Evolutionary conservation across 1,140 invertebrate genomes (phyloP).

Genomic region (Megathymus violae): DNA sequence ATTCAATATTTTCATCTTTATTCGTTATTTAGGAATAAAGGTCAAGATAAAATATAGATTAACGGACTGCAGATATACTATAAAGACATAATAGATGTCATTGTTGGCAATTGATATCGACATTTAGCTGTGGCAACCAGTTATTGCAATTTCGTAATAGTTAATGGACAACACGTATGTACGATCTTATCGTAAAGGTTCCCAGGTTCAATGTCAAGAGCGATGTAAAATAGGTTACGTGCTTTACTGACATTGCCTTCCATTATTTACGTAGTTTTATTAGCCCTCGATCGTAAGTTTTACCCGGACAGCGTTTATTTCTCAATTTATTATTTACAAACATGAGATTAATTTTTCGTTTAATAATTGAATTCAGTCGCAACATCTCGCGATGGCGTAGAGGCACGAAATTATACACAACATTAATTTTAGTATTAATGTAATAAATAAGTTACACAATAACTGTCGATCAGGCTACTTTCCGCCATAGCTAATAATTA

Average conservation of each 20-base stretch:
- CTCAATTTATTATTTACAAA: too few relatives aligned
- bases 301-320: too few relatives aligned
- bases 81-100: background rate
- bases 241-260: background rate
- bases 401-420: too few relatives aligned
- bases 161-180: constrained; percentile 34
- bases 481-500: too few relatives aligned
- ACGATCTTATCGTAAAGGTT: constrained; percentile 10
- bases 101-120: constrained; percentile 7
- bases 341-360: too few relatives aligned
- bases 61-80: too few relatives aligned
- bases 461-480: too few relatives aligned
- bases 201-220: constrained; percentile 18
- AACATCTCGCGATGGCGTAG: too few relatives aligned
- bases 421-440: too few relatives aligned
- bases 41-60: background rate
- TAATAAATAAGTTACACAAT: too few relatives aligned
- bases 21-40: background rate
- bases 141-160: constrained; percentile 40
- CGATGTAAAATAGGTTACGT: background rate
- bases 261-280: background rate
- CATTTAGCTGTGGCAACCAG: constrained; percentile 8
- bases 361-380: too few relatives aligned
- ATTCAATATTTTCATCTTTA: background rate
- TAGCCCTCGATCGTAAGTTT: background rate